Conservation (phyloP, 2,797 vertebrate species). For the Limnodromus scolopaceus region DNA sequence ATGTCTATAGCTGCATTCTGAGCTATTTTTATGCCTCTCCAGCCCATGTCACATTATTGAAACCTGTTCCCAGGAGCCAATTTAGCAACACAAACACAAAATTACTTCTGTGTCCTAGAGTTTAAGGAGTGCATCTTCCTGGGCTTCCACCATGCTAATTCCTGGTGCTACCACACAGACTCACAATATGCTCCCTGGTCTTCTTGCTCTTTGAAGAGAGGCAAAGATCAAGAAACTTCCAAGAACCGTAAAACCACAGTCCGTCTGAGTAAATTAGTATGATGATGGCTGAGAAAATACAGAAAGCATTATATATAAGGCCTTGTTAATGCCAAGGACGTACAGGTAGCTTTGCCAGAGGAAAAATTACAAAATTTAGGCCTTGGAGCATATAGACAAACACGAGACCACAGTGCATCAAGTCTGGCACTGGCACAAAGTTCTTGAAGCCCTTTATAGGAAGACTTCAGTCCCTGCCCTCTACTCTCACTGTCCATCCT, state of each 20-base stretch:
- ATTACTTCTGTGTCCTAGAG: background rate
- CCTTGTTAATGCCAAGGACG: background rate
- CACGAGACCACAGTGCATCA: background rate
- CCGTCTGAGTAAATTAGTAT: background rate
- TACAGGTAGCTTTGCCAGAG: background rate
- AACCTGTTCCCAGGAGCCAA: background rate
- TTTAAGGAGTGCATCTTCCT: rapidly evolving
- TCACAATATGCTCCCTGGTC: background rate
- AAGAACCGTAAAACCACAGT: background rate
- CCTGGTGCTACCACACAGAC: background rate
- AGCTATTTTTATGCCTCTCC: background rate
- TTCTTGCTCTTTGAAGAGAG: background rate
- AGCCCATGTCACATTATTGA: background rate
- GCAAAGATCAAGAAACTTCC: background rate
- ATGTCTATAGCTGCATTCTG: background rate
- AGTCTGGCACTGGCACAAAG: background rate
- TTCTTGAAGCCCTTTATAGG: background rate
- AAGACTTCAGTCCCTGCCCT: background rate
- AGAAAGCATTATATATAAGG: background rate
- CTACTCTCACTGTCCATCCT: background rate
- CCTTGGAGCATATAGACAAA: background rate
- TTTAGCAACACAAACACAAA: background rate
- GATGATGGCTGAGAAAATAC: background rate
- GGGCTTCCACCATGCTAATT: background rate
- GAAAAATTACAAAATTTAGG: background rate